Evolutionary conservation across 1,140 invertebrate genomes (phyloP).

Genomic region (Phymorhynchus buccinoides): DNA sequence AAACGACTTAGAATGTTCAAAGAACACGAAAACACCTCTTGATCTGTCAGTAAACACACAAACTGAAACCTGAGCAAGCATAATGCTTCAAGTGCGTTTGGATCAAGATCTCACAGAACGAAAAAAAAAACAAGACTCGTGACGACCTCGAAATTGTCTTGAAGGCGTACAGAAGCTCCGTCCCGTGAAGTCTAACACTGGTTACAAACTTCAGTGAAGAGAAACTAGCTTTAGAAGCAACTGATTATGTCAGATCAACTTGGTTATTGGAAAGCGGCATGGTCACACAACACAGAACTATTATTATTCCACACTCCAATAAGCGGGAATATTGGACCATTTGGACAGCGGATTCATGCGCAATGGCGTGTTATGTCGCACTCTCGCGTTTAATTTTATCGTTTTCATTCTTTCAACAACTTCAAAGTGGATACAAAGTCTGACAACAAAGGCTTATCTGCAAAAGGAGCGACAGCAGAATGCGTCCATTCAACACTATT

Average conservation of each 20-base stretch:
- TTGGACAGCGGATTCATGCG: constrained; percentile 61
- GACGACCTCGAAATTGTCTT: constrained; percentile 31
- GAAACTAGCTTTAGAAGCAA: constrained; percentile 56
- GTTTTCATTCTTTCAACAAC: constrained; percentile 29
- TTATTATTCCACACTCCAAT: constrained; percentile 70
- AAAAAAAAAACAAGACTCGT: constrained; percentile 55
- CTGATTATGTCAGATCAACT: constrained; percentile 56
- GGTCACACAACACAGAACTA: constrained; percentile 68
- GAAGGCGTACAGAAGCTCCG: constrained; percentile 29
- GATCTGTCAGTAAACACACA: constrained; percentile 51
- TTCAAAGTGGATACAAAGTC: constrained; percentile 31
- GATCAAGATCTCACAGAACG: constrained; percentile 55
- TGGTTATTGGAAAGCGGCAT: constrained; percentile 66
- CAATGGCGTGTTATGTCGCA: constrained; percentile 47
- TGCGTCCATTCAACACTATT: constrained; percentile 45
- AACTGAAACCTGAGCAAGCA: constrained; percentile 54
- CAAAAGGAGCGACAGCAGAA: constrained; percentile 38
- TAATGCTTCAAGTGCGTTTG: constrained; percentile 45
- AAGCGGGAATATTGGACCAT: constrained; percentile 70
- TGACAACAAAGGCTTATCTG: constrained; percentile 36
- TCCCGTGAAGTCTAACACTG: constrained; percentile 22
- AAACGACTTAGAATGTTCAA: neutral
- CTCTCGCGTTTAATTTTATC: constrained; percentile 31
- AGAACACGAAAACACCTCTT: neutral
- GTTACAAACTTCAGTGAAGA: constrained; percentile 46